Percentiles rank a stretch among this genome's conserved stretches.
These are phyloP conservation scores for Geotrypetes seraphini DNA, from an alignment of 2,797 vertebrate species.

Conservation along the genomic window DNA sequence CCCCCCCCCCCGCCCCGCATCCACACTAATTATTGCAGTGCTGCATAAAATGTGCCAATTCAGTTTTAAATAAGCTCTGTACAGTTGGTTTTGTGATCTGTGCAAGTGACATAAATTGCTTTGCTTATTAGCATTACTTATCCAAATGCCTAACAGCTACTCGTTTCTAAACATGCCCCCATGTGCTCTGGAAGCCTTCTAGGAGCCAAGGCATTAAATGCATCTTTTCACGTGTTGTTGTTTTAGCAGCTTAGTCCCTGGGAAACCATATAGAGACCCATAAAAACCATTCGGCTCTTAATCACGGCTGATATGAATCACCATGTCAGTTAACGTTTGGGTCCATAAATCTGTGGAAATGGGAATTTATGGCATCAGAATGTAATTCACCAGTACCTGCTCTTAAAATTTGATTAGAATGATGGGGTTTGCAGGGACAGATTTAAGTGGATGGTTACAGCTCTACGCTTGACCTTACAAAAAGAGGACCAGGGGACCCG, in stretches of 20 bases:
- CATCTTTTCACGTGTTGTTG: conserved; percentile 27
- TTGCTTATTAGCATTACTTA: neutral
- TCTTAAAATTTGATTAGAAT: conserved; percentile 37
- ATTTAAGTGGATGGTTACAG: conserved; percentile 10
- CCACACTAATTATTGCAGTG: too few species aligned
- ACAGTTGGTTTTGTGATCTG: neutral
- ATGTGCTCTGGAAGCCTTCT: conserved; percentile 1
- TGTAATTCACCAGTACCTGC: conserved; percentile 26
- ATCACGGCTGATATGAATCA: conserved; percentile 38
- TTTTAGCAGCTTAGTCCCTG: conserved; percentile 27
- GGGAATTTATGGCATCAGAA: conserved; percentile 30
- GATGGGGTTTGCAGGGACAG: conserved; percentile 19
- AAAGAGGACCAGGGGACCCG: neutral
- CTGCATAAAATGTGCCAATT: too few species aligned
- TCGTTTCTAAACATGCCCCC: conserved; percentile 9
- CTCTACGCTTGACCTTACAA: conserved; percentile 15
- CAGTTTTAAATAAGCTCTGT: neutral
- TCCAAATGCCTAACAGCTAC: neutral
- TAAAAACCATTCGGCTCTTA: conserved; percentile 39
- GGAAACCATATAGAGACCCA: conserved; percentile 27
- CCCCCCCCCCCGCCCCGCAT: too few species aligned
- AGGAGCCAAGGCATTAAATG: conserved; percentile 19
- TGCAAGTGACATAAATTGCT: neutral
- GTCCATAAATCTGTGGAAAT: conserved; percentile 30
- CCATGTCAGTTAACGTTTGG: conserved; percentile 25